Conservation (phyloP, 2,888 invertebrate species). For the Sphaerophoria taeniata region DNA sequence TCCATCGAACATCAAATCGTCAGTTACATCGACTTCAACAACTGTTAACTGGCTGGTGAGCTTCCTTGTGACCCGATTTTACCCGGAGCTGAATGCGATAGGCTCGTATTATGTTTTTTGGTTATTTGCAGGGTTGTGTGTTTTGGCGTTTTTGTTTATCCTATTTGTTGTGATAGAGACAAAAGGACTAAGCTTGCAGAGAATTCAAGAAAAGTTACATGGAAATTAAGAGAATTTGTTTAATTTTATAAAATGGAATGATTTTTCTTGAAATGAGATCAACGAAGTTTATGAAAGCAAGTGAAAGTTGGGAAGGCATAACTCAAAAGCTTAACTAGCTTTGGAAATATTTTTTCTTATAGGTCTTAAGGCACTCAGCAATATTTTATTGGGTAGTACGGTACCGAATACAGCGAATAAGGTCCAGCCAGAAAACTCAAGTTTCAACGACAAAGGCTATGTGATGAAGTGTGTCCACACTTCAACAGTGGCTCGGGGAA, state of each 20-base stretch:
- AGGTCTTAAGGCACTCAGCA: no score
- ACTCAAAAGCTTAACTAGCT: no score
- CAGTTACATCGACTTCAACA: conserved; percentile 89
- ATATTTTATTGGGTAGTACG: no score
- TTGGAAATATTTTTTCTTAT: no score
- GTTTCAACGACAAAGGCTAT: no score
- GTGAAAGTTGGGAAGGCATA: no score
- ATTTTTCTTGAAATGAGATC: no score
- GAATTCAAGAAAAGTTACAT: conserved; percentile 89
- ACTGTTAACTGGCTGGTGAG: conserved; percentile 90
- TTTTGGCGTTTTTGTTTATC: conserved; percentile 88
- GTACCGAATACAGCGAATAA: no score
- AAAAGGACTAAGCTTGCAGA: conserved; percentile 92
- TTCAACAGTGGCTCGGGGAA: no score
- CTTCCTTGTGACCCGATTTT: conserved; percentile 90
- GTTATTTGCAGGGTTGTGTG: conserved; percentile 87
- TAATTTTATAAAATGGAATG: background rate
- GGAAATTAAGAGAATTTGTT: conserved; percentile 79
- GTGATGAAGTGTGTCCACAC: no score
- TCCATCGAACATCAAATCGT: conserved; percentile 89
- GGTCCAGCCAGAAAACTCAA: no score
- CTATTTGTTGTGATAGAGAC: conserved; percentile 92
- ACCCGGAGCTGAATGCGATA: conserved; percentile 85
- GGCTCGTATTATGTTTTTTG: conserved; percentile 89
- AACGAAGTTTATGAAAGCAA: no score